Percentiles rank a stretch among this genome's conserved stretches.
Conservation (phyloP, 2,797 vertebrate genomes). For the Astyanax mexicanus region DNA sequence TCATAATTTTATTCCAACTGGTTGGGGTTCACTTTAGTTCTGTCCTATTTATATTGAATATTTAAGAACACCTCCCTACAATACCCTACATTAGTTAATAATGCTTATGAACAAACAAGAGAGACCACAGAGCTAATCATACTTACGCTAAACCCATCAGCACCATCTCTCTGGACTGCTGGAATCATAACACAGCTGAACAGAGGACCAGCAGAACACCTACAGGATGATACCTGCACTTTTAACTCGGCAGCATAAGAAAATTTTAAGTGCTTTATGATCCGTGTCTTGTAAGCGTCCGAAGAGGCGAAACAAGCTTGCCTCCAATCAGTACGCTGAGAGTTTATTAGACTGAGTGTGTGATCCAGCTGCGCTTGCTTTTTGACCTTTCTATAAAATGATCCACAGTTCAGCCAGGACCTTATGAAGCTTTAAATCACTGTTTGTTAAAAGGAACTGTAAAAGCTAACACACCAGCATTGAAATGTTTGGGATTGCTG, state of each 20-base stretch:
- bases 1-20: no score
- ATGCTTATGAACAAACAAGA: conserved; percentile 13
- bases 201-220: neutral
- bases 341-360: neutral
- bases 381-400: neutral
- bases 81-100: no score
- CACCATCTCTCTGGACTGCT: neutral
- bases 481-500: no score
- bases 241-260: neutral
- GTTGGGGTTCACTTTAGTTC: neutral
- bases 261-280: conserved; percentile 1
- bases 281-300: neutral
- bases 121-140: conserved; percentile 2
- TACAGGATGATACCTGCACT: neutral
- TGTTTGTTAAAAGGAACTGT: neutral
- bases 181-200: neutral
- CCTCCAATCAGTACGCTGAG: neutral
- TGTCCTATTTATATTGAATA: neutral
- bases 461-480: no score
- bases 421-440: conserved; percentile 22
- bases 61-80: no score
- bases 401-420: neutral
- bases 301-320: neutral
- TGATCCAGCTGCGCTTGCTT: neutral
- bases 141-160: conserved; percentile 16